Evolutionary conservation across 1,140 invertebrate genomes (phyloP).

Genomic region (Melitaea cinxia): DNA sequence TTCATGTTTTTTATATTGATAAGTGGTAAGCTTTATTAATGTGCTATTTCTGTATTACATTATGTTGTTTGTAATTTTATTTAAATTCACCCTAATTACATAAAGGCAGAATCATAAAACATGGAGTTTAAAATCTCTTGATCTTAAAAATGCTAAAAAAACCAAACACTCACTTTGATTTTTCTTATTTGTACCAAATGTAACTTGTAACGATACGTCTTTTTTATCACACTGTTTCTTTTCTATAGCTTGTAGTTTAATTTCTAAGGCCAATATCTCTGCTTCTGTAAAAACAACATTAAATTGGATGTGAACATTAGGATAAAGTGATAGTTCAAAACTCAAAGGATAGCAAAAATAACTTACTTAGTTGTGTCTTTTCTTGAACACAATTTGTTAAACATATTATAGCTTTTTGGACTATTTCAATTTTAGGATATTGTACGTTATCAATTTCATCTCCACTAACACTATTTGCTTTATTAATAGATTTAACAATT

Average conservation of each 20-base stretch:
- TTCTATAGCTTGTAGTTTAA: constrained; percentile 59
- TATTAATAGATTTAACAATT: constrained; percentile 61
- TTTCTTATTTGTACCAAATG: constrained; percentile 51
- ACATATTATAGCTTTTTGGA: constrained; percentile 71
- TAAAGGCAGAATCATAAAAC: too few relatives aligned
- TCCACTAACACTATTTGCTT: constrained; percentile 47
- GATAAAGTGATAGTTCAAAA: background rate
- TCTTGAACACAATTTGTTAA: constrained; percentile 61
- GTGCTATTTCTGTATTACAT: too few relatives aligned
- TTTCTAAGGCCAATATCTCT: constrained; percentile 71
- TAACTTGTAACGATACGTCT: constrained; percentile 67
- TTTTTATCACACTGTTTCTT: constrained; percentile 49
- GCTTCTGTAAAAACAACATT: constrained; percentile 53
- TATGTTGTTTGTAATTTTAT: too few relatives aligned
- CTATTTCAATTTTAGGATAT: constrained; percentile 73
- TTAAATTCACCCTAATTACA: too few relatives aligned
- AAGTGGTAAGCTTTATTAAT: too few relatives aligned
- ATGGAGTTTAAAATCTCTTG: too few relatives aligned
- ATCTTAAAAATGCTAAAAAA: too few relatives aligned
- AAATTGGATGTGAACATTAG: background rate
- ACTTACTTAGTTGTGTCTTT: constrained; percentile 71
- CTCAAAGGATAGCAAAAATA: background rate
- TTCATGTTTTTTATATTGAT: too few relatives aligned
- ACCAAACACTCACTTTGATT: constrained; percentile 55
- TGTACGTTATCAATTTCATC: constrained; percentile 57